Evolutionary conservation across 2,797 vertebrate species (phyloP), one percentile per base, ranked within the genome.

Genomic region (Orientallactaga sibirica): DNA sequence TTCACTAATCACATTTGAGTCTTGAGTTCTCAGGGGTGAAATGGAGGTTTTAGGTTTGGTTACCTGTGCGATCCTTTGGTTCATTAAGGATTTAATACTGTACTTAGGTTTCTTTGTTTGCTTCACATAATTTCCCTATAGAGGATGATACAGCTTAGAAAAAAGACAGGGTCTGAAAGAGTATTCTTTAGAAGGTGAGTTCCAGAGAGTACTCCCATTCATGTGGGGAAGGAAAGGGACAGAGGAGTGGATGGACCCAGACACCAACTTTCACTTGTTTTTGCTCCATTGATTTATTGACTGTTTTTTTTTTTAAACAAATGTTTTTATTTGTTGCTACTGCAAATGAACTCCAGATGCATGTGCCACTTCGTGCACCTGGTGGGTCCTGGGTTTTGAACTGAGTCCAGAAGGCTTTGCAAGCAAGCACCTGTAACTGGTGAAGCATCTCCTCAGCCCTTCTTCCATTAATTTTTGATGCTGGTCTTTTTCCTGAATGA

Each of bases 81-180:
- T 95, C 55, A 78, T 22, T 81, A 7, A 92, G 68, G 11, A 52
- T 43, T 68, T 75, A 22, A 70, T 75, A 70, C 1, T 75, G 24
- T 62, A 27, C 62, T 78, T 96, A 93, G 85, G 77, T 85, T 41
- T 61, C n/a, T 80, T 87, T 93, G 67, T 85, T 94, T 64, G 37
- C 55, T 55, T 84, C 12, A 58, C 84, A 22, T 83, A 86, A 33
- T 70, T 94, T 93, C 12, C 16, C 16, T 12, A 58, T 58, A 58
- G 55, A 92, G 62, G 55, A 85, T 82, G 58, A 71, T 74, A 68
- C 61, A 25, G 20, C 75, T 33, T 85, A 61, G 22, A 7, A 27
- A 4, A 48, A 66, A 55, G 48, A 3, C 74, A n/a, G 29, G 43
- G 12, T 16, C 16, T 86, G 25, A 11, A 88, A 82, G 61, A 77